Percentiles rank a stretch among this genome's conserved stretches.
These are phyloP conservation scores for Latrodectus elegans DNA, from an alignment of 2,888 invertebrate genomes.

Conservation along the genomic window DNA sequence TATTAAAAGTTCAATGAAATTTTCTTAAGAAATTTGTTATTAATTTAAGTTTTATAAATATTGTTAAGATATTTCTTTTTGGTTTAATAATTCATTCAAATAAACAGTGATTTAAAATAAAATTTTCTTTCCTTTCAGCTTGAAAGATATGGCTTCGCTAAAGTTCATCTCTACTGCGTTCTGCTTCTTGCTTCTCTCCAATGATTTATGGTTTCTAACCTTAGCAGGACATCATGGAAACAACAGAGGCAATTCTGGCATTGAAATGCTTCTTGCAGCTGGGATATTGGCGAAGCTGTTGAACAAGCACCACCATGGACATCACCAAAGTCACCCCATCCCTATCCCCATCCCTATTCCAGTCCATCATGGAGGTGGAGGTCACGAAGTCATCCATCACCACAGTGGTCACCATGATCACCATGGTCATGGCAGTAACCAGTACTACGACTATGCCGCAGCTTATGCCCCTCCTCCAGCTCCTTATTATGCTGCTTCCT, in stretches of 20 bases:
- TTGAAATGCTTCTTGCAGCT: conserved; percentile 62
- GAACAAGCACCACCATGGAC: conserved; percentile 50
- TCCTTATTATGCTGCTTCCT: conserved; percentile 39
- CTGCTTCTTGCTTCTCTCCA: conserved; percentile 6
- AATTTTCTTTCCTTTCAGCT: not conserved
- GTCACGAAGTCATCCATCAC: conserved; percentile 13
- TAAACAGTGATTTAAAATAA: too few relatives aligned
- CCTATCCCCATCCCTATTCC: conserved; percentile 61
- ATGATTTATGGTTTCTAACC: conserved; percentile 2
- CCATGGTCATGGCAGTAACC: conserved; percentile 45
- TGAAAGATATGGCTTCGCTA: not conserved
- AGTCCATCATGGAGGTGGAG: conserved; percentile 42
- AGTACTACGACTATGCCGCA: conserved; percentile 51
- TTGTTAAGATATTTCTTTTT: too few relatives aligned
- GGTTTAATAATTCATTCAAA: too few relatives aligned
- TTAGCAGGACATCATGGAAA: conserved; percentile 17
- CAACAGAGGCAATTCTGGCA: conserved; percentile 30
- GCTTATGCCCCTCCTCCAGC: not conserved
- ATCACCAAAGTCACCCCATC: conserved; percentile 54
- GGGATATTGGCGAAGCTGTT: conserved; percentile 57
- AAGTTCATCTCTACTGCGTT: not conserved
- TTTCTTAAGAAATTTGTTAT: too few relatives aligned
- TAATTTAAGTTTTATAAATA: too few relatives aligned
- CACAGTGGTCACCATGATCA: conserved; percentile 49
- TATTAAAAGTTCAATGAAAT: too few relatives aligned